Evolutionary conservation across 2,113 vertebrate species (phyloP).

Genomic region (Pomatorhinus ruficollis): DNA sequence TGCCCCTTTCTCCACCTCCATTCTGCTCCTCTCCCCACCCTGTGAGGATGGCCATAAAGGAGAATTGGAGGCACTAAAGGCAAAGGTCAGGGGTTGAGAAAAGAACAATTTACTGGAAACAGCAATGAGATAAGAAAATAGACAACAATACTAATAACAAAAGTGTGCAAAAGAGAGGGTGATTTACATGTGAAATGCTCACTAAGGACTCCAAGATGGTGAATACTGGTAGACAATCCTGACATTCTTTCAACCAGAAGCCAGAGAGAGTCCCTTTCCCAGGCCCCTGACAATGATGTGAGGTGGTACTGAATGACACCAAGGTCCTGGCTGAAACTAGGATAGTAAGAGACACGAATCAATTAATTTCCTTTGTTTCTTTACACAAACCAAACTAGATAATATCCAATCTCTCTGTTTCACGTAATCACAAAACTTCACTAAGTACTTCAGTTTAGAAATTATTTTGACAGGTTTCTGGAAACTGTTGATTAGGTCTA

Average conservation of each 20-base stretch:
- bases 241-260: neutral
- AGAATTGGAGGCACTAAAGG: neutral
- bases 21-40: neutral
- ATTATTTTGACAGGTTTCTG: neutral
- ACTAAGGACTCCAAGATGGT: neutral
- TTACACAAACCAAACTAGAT: neutral
- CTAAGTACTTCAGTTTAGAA: neutral
- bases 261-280: neutral
- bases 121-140: neutral
- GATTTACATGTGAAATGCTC: neutral
- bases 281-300: neutral
- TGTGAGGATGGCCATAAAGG: neutral
- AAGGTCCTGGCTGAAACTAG: neutral
- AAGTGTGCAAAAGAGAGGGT: neutral
- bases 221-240: neutral
- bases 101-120: neutral
- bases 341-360: neutral
- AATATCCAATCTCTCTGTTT: neutral
- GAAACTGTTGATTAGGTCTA: neutral
- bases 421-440: neutral
- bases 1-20: neutral
- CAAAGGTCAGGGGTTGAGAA: neutral
- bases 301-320: neutral
- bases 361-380: neutral
- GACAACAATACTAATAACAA: neutral